Evolutionary conservation across 2,888 invertebrate genomes (phyloP), one percentile per base, ranked within the genome.

Genomic region (Mactromeris polynyma): DNA sequence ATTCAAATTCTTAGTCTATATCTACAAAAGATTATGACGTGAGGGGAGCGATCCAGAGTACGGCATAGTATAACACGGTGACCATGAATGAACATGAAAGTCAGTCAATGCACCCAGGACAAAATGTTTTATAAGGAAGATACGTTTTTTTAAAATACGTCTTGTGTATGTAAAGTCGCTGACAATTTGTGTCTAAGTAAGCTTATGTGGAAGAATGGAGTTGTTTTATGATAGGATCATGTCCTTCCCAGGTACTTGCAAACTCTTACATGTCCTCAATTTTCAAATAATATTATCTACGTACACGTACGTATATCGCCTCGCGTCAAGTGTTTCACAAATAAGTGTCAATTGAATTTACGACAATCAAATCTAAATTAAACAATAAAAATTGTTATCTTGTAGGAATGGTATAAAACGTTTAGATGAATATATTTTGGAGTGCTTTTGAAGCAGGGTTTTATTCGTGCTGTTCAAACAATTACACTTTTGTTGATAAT

Each of bases 391-490:
- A 11, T 19, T 73, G 33, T 36, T 73, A 73, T 73, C 73, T 14
- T 14, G 36, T 19, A 73, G 14, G 36, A 73, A 33, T 36, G 73
- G 14, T 19, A 73, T 73, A 73, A 73, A 73, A 73, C 7, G 1
- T 26, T 31, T 36, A 11, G 4, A 17, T 73, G 73, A 33, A 73
- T 73, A 33, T 73, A 33, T 17, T 33, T 36, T 21, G 19, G 17
- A 73, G 26, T 33, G 36, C 73, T 33, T 21, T 73, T 36, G 33
- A 73, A 64, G 9, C 7, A 26, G 31, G 26, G 33, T 33, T 73
- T 73, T 73, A 73, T 73, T 36, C 36, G 31, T 36, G 33, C 26
- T 73, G 73, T 73, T 73, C 19, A 73, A 73, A 73, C 73, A 73
- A 17, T 73, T 14, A 7, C n/a, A 73, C 14, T 73, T 33, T 73